A percentile compares a stretch with the other conserved stretches of the same genome.
Conservation (phyloP, 1,140 invertebrate species). For the Cyphomyrmex costatus region DNA sequence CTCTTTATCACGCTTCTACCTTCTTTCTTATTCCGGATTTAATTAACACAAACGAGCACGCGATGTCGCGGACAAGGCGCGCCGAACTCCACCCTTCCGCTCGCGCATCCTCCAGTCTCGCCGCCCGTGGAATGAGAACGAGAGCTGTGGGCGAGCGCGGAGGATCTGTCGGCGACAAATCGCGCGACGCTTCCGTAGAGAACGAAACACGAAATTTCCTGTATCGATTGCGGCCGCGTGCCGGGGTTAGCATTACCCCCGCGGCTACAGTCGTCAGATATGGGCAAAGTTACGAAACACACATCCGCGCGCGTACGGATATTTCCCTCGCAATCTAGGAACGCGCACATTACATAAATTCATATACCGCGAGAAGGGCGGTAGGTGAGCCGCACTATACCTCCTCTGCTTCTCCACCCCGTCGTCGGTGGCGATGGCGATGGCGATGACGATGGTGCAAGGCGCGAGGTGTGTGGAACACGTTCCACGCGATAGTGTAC, state of each 20-base stretch:
- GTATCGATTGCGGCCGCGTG: slow-evolving; percentile 69
- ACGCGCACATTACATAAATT: slow-evolving; percentile 75
- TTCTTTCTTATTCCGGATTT: background rate
- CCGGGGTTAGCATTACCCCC: slow-evolving; percentile 63
- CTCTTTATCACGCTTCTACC: background rate
- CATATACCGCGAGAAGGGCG: slow-evolving; percentile 51
- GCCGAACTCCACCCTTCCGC: background rate
- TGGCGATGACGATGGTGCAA: slow-evolving; percentile 22
- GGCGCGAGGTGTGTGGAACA: slow-evolving; percentile 69
- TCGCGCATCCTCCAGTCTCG: slow-evolving; percentile 5
- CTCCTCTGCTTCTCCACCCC: background rate
- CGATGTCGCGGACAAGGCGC: background rate
- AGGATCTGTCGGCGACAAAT: slow-evolving; percentile 54
- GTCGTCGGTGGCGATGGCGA: background rate
- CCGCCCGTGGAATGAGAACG: background rate
- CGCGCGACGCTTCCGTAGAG: slow-evolving; percentile 56
- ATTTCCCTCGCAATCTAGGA: slow-evolving; percentile 74
- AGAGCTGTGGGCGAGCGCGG: background rate
- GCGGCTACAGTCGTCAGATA: slow-evolving; percentile 32
- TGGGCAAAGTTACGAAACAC: slow-evolving; percentile 56
- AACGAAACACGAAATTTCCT: slow-evolving; percentile 70
- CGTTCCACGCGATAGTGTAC: slow-evolving; percentile 82
- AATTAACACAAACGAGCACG: slow-evolving; percentile 29
- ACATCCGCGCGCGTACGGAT: slow-evolving; percentile 45
- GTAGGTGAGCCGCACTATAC: slow-evolving; percentile 11